These are phyloP conservation scores for Cheilosia vernalis DNA, from an alignment of 2,888 invertebrate genomes.

Conservation along the genomic window DNA sequence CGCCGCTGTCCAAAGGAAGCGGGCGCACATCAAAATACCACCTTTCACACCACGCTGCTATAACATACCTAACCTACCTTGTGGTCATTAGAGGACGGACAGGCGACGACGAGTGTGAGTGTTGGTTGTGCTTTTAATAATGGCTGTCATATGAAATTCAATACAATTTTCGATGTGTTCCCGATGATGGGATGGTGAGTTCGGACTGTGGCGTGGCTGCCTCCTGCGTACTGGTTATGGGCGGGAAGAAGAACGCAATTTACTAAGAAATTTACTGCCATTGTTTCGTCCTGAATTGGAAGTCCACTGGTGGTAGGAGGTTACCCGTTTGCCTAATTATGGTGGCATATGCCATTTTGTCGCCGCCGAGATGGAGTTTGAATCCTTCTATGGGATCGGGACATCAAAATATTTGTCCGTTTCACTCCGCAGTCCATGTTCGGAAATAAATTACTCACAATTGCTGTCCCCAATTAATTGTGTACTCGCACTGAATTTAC, in stretches of 20 bases:
- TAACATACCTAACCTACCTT: not conserved
- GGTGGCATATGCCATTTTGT: constrained; percentile 65
- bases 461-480: constrained; percentile 54
- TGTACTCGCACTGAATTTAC: constrained; percentile 35
- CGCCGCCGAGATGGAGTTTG: constrained; percentile 11
- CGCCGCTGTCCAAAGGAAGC: constrained; percentile 64
- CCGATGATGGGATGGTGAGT: constrained; percentile 11
- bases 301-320: constrained; percentile 48
- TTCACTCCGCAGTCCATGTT: not conserved
- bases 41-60: not conserved
- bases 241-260: constrained; percentile 35
- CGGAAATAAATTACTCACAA: constrained; percentile 55
- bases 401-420: not conserved
- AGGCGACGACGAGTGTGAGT: constrained; percentile 31
- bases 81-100: constrained; percentile 61
- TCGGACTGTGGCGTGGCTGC: constrained; percentile 25
- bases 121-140: constrained; percentile 59
- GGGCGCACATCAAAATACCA: constrained; percentile 71
- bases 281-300: constrained; percentile 35
- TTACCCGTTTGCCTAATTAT: constrained; percentile 52
- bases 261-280: constrained; percentile 28
- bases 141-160: constrained; percentile 73
- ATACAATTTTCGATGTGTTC: constrained; percentile 62
- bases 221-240: constrained; percentile 57
- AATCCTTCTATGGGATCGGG: not conserved